phyloP scores from a whole-genome alignment of 2,797 vertebrate species.

The Rallus crepitans region DNA sequence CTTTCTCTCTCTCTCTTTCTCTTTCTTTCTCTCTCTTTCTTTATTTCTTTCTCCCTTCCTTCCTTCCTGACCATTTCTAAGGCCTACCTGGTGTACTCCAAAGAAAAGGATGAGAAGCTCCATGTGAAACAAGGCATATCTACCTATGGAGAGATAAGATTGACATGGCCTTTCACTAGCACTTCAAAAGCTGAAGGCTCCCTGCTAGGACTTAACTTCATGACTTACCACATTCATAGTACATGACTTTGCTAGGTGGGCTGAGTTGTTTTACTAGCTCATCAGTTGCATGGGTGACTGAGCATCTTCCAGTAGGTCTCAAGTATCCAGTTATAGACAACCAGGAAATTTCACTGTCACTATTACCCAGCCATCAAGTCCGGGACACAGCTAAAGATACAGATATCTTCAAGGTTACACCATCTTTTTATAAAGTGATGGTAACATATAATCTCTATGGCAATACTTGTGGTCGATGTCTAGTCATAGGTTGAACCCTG shows the following conservation, averaged over 20 bases:
- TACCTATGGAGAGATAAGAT: neutral
- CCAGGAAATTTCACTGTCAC: neutral
- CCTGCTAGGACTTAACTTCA: neutral
- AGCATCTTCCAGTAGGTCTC: neutral
- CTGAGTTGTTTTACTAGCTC: neutral
- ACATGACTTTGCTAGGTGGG: neutral
- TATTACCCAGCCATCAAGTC: neutral
- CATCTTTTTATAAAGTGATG: neutral
- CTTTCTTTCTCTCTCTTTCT: too few species aligned
- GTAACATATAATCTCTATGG: neutral
- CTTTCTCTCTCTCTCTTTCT: too few species aligned
- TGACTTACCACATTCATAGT: neutral
- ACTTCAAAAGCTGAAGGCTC: neutral
- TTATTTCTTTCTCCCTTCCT: too few species aligned
- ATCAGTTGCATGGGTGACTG: neutral
- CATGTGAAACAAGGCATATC: neutral
- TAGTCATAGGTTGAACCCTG: neutral
- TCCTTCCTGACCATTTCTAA: neutral
- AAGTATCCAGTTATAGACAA: neutral
- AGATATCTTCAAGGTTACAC: neutral
- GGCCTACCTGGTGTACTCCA: neutral
- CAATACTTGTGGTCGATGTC: neutral
- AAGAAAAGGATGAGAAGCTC: neutral
- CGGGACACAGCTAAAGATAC: neutral
- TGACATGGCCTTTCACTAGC: neutral